Conservation (phyloP, 2,113 vertebrate species). For the Thryonomys swinderianus region DNA sequence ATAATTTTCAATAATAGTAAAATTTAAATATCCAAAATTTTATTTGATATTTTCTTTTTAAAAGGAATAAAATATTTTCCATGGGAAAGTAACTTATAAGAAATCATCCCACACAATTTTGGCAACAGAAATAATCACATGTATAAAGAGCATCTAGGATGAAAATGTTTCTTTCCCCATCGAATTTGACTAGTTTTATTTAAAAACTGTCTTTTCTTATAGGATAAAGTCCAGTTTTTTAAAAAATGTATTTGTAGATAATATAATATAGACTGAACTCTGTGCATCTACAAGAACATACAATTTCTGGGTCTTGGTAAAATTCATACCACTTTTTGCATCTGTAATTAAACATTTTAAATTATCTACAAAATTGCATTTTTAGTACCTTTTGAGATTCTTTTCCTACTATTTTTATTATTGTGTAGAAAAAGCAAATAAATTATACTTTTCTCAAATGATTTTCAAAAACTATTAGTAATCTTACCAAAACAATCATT, state of each 20-base stretch:
- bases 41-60: slow-evolving; percentile 23
- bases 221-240: neutral
- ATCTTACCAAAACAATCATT: slow-evolving; percentile 1
- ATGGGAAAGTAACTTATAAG: neutral
- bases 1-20: neutral
- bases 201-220: neutral
- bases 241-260: neutral
- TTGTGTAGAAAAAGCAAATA: slow-evolving; percentile 28
- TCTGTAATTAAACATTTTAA: slow-evolving; percentile 26
- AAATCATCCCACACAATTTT: slow-evolving; percentile 50
- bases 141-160: neutral
- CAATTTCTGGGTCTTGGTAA: slow-evolving; percentile 38
- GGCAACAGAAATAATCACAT: neutral
- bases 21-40: slow-evolving; percentile 9
- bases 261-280: neutral
- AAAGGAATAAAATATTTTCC: neutral
- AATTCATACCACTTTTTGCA: neutral
- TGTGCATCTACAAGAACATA: neutral
- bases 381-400: slow-evolving; percentile 43
- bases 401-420: slow-evolving; percentile 63
- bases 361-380: slow-evolving; percentile 4
- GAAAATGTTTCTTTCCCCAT: slow-evolving; percentile 36
- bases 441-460: slow-evolving; percentile 46
- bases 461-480: slow-evolving; percentile 9
- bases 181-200: neutral